Evolutionary conservation across 2,888 invertebrate species (phyloP).

Genomic region (Halictus quadricinctus): DNA sequence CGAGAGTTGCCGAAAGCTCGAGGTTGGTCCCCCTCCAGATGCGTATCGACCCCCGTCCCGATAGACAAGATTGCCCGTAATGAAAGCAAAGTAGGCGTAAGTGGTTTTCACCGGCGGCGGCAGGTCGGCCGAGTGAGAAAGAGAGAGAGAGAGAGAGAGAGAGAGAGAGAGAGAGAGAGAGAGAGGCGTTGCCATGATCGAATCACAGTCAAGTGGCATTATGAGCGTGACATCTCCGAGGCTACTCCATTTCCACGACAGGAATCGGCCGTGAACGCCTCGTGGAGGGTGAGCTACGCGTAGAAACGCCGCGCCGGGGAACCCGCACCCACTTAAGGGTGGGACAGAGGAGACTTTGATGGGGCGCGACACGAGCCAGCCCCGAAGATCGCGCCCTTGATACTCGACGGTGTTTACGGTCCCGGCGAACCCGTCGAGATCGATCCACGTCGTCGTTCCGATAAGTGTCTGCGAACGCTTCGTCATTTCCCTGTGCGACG

Average conservation of each 20-base stretch:
- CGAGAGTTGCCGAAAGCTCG: neutral
- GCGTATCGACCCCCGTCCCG: neutral
- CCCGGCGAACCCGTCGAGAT: slow-evolving; percentile 54
- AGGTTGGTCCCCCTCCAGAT: neutral
- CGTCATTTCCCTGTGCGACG: neutral
- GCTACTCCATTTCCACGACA: slow-evolving; percentile 64
- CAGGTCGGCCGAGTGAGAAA: neutral
- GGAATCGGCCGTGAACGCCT: slow-evolving; percentile 56
- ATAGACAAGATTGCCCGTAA: slow-evolving; percentile 26
- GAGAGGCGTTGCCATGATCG: slow-evolving; percentile 46
- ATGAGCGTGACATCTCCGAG: slow-evolving; percentile 53
- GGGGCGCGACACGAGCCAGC: slow-evolving; percentile 56
- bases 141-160: neutral
- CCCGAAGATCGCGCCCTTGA: slow-evolving; percentile 74
- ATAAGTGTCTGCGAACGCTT: slow-evolving; percentile 25
- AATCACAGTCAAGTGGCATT: slow-evolving; percentile 63
- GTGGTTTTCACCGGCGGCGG: slow-evolving; percentile 45
- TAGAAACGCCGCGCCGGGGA: slow-evolving; percentile 20
- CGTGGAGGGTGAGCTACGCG: slow-evolving; percentile 42
- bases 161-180: too few relatives aligned
- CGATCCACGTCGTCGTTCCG: slow-evolving; percentile 59
- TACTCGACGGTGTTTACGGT: slow-evolving; percentile 69
- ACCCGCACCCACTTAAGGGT: slow-evolving; percentile 65
- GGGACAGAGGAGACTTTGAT: slow-evolving; percentile 63
- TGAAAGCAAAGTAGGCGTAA: slow-evolving; percentile 52